A percentile compares a stretch with the other conserved stretches of the same genome.
These are phyloP conservation scores for Calidris pugnax DNA, from an alignment of 2,113 vertebrate species.

Conservation along the genomic window DNA sequence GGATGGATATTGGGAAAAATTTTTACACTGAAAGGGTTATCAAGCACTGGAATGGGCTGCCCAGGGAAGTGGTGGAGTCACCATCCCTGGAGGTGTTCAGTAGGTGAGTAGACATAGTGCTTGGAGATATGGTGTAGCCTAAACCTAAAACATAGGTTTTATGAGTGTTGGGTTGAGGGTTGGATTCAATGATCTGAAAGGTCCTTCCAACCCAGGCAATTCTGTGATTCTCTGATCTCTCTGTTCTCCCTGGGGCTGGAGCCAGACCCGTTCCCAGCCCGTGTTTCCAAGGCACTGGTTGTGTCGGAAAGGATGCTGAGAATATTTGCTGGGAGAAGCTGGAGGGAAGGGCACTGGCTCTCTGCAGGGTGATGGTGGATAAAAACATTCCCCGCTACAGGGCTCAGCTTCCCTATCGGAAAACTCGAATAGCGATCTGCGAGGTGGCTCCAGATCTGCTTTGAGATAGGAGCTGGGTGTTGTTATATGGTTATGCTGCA, in stretches of 20 bases:
- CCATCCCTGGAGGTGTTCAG: too few species aligned
- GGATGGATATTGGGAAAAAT: too few species aligned
- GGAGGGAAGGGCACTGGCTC: not conserved
- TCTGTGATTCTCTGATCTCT: not conserved
- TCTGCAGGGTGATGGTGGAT: not conserved
- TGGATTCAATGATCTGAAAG: too few species aligned
- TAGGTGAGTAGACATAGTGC: too few species aligned
- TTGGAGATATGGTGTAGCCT: too few species aligned
- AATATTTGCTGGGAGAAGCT: not conserved
- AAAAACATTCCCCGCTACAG: rapidly evolving
- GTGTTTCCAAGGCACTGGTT: not conserved
- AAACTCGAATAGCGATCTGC: not conserved
- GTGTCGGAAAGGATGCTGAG: not conserved
- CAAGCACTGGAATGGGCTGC: too few species aligned
- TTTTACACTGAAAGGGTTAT: too few species aligned
- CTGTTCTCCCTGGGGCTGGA: not conserved
- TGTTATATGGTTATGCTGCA: not conserved
- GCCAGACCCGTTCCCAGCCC: not conserved
- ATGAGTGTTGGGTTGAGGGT: too few species aligned
- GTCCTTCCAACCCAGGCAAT: too few species aligned
- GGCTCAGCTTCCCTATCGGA: rapidly evolving
- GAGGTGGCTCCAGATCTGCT: not conserved
- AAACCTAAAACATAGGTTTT: too few species aligned
- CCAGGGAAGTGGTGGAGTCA: too few species aligned
- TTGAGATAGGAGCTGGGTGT: not conserved